Conservation (phyloP, 1,140 invertebrate genomes). For the Lanistes nyassanus region DNA sequence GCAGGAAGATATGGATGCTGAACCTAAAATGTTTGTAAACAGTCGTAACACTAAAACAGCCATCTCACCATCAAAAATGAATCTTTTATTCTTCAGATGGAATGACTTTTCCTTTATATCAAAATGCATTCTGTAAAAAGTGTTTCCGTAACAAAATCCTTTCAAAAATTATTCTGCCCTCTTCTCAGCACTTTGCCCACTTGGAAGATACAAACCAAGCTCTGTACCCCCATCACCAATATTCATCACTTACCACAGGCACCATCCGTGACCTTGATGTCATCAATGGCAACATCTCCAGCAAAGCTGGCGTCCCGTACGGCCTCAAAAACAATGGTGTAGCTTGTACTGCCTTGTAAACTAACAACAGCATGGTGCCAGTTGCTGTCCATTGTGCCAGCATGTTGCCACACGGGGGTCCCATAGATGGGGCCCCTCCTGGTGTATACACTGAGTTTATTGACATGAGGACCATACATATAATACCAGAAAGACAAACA, state of each 20-base stretch:
- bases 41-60: conserved; percentile 46
- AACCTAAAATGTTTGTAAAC: conserved; percentile 48
- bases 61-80: conserved; percentile 44
- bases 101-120: too few species aligned
- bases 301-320: conserved; percentile 66
- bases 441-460: conserved; percentile 56
- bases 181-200: too few species aligned
- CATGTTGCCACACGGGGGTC: conserved; percentile 46
- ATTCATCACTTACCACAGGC: conserved; percentile 35
- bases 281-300: conserved; percentile 61
- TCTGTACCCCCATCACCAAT: too few species aligned
- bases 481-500: conserved; percentile 76
- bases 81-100: conserved; percentile 40
- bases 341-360: conserved; percentile 36
- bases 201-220: too few species aligned
- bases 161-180: too few species aligned
- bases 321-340: conserved; percentile 75
- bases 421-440: conserved; percentile 31
- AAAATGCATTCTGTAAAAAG: too few species aligned
- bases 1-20: not conserved
- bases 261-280: conserved; percentile 49
- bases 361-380: conserved; percentile 53
- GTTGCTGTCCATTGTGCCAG: conserved; percentile 50
- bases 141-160: too few species aligned
- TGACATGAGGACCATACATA: conserved; percentile 76